A percentile compares a stretch with the other conserved stretches of the same genome.
phyloP scores from a whole-genome alignment of 2,888 invertebrate species.

The Deilephila porcellus region DNA sequence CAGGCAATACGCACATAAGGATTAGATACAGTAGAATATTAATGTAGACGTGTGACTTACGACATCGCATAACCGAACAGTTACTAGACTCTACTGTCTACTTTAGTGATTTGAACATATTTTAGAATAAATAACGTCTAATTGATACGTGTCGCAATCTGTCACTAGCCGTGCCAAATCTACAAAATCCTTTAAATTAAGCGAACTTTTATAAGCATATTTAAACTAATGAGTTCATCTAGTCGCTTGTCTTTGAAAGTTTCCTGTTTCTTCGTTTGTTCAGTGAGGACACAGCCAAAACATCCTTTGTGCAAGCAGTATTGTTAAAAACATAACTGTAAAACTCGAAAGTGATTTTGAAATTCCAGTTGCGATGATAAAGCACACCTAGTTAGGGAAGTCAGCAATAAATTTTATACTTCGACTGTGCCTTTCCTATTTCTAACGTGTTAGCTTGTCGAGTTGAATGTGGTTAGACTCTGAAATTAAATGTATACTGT shows the following conservation, averaged over 20 bases:
- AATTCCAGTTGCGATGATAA: slow-evolving; percentile 59
- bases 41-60: slow-evolving; percentile 53
- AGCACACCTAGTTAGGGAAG: slow-evolving; percentile 76
- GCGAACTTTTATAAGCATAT: slow-evolving; percentile 44
- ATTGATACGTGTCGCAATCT: slow-evolving; percentile 50
- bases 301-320: slow-evolving; percentile 30
- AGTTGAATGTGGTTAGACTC: slow-evolving; percentile 72
- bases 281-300: slow-evolving; percentile 48
- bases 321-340: slow-evolving; percentile 44
- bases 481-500: slow-evolving; percentile 76
- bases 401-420: slow-evolving; percentile 85
- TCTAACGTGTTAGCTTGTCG: slow-evolving; percentile 81
- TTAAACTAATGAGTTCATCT: slow-evolving; percentile 37
- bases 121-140: slow-evolving; percentile 41
- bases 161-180: slow-evolving; percentile 74
- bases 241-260: slow-evolving; percentile 48
- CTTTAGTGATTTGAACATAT: slow-evolving; percentile 46
- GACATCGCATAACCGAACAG: slow-evolving; percentile 46
- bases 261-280: slow-evolving; percentile 48
- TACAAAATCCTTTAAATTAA: slow-evolving; percentile 53
- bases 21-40: slow-evolving; percentile 57
- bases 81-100: slow-evolving; percentile 44
- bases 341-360: slow-evolving; percentile 52
- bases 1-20: slow-evolving; percentile 77
- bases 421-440: slow-evolving; percentile 85